A percentile compares a stretch with the other conserved stretches of the same genome.
Conservation (phyloP, 2,797 vertebrate genomes). For the Arnoldichthys spilopterus region DNA sequence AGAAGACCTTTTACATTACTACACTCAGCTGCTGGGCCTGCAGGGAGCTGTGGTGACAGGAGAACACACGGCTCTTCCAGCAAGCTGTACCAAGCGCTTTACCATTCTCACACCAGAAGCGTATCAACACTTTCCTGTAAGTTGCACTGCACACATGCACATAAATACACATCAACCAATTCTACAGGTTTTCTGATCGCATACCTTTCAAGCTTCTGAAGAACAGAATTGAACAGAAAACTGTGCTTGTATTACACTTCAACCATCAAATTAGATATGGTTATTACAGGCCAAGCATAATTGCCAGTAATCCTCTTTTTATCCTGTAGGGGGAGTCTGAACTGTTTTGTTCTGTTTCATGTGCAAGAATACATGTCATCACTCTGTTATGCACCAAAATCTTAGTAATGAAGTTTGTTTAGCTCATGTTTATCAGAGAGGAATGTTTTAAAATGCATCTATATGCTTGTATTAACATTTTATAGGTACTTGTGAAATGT, state of each 20-base stretch:
- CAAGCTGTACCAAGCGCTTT: conserved; percentile 79
- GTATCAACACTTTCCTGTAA: conserved; percentile 87
- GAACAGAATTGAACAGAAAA: not conserved
- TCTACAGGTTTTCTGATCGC: not conserved
- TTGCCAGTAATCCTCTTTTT: conserved; percentile 44
- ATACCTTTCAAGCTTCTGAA: conserved; percentile 4
- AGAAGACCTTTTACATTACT: conserved; percentile 84
- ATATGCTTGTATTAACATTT: conserved; percentile 45
- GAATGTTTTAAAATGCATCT: conserved; percentile 40
- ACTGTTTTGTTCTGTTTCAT: conserved; percentile 32
- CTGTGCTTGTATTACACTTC: not conserved
- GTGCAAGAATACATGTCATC: not conserved
- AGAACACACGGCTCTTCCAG: conserved; percentile 63
- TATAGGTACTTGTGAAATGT: conserved; percentile 51
- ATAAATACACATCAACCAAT: not conserved
- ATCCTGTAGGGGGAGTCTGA: conserved; percentile 76
- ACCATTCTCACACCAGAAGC: conserved; percentile 91
- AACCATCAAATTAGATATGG: not conserved
- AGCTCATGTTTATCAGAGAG: conserved; percentile 34
- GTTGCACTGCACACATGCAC: conserved; percentile 42
- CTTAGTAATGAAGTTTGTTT: conserved; percentile 52
- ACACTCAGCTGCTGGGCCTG: conserved; percentile 83
- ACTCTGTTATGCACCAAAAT: conserved; percentile 19
- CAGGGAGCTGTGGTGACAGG: conserved; percentile 74
- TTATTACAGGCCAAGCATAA: not conserved